Base-by-base conservation (phyloP, 2,113 vertebrate species). In the Polypterus bichir region DNA sequence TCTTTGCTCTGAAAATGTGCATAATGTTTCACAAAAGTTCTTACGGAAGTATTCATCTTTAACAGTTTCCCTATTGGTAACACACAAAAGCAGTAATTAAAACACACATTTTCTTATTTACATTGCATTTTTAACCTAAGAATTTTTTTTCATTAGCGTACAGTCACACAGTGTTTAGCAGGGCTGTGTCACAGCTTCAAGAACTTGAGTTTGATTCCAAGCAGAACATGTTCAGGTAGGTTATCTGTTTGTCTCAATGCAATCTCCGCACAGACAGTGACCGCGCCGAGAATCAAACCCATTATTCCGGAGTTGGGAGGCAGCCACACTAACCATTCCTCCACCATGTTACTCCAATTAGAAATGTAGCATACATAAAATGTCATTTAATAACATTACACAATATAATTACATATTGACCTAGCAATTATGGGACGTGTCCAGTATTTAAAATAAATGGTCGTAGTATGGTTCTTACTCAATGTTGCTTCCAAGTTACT, bases 21-120 rank as follows among this genome's bases (percentile, higher is more conserved):
- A 98, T 59, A 92, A 45, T 63, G 67, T 65, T 0, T 44, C 44
- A 70, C 92, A 97, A 63, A 78, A 84, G 66, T 79, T 89, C 65
- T 80, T 76, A 44, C 10, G 51, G 60, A 80, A 96, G 68, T 94
- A 90, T 0, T 85, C 74, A 61, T 89, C 76, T 56, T 60, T 48
- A 3, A 0, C 27, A 60, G 90, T 71, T 46, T 59, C 62, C 73
- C 93, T 98, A 64, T 27, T 75, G 58, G 71, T 57, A 60, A 61
- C 65, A 49, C 61, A 7, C 9, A 10, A 1, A 57, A 57, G 3
- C 64, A 4, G 2, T 49, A 47, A 64, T 65, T 46, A 9, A 54
- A 7, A 44, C 3, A 48, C 52, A 49, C n/a, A 63, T 2, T 6
- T 59, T 46, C 48, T 27, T 59, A 11, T 47, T 58, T n/a, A 44